phyloP scores from a whole-genome alignment of 2,113 vertebrate genomes.

The Burhinus oedicnemus region DNA sequence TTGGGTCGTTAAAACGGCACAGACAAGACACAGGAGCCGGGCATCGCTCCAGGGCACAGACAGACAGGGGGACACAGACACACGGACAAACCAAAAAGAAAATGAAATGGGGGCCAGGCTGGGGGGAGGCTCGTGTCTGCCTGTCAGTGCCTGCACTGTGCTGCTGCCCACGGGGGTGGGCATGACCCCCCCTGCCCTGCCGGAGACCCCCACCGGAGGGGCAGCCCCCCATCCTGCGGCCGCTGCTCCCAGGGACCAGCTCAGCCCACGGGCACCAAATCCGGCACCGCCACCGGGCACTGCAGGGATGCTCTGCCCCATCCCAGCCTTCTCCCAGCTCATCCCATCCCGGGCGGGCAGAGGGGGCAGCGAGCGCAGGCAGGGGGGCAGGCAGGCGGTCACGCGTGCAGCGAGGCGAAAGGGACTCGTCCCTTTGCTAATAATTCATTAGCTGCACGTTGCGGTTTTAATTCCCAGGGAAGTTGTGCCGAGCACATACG shows the following conservation, averaged over 20 bases:
- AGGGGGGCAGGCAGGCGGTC: not conserved
- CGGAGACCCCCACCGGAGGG: rapidly evolving
- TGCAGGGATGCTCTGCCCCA: not conserved
- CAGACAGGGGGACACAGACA: not conserved
- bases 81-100: conserved; percentile 50
- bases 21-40: not conserved
- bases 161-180: not conserved
- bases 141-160: not conserved
- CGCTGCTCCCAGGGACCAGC: not conserved
- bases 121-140: not conserved
- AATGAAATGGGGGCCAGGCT: not conserved
- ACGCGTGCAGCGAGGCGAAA: rapidly evolving
- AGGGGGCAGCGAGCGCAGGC: not conserved
- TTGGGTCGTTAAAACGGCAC: not conserved
- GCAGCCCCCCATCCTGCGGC: not conserved
- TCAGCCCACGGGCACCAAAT: rapidly evolving
- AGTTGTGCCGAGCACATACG: not conserved
- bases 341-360: not conserved
- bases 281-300: rapidly evolving
- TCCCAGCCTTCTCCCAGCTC: not conserved
- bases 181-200: not conserved
- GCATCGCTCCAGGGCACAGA: not conserved
- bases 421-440: rapidly evolving
- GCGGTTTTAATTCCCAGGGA: not conserved
- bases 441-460: not conserved